Evolutionary conservation across 2,797 vertebrate species (phyloP), one percentile per base, ranked within the genome.

Genomic region (Bradypus variegatus): DNA sequence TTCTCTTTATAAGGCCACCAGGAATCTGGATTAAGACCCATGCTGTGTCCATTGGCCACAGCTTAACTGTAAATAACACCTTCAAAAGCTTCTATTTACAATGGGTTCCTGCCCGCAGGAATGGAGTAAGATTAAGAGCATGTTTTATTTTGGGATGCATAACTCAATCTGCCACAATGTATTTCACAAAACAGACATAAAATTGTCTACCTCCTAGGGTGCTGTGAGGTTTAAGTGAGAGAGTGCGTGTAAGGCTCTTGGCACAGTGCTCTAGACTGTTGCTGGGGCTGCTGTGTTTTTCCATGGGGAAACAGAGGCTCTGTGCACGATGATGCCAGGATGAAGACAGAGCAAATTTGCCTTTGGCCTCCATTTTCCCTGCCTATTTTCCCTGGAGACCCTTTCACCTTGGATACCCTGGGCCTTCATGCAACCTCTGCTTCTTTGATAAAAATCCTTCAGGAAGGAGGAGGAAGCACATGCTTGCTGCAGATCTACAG

Each of bases 161-260:
- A 58, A 58, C 58, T 58, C 58, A 58, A 23, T 58, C 58, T 58
- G 58, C 21, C 21, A 58, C 2, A 23, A 58, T 55, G 19, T 58
- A 10, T 67, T 41, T 45, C 64, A 70, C 10, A 67, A 84, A 89
- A 53, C 33, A 75, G 53, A 86, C 62, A 33, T 14, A 69, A 90
- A 84, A 72, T n/a, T 69, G 8, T 41, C 38, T 33, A 4, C 55
- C 69, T 60, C 5, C 2, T 23, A 67, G 84, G 33, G 16, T 6
- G 1, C 11, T 1, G 38, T 27, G 53, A 53, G 38, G 13, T 19
- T 15, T 53, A 33, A 72, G 9, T 8, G 50, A 58, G 62, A 8
- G 2, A 25, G 8, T 16, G 5, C 79, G 6, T 1, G 2, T 4
- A 5, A 16, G 11, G 48, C 4, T 0, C 9, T 41, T 58, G 33